A percentile compares a stretch with the other conserved stretches of the same genome.
Evolutionary conservation across 2,797 vertebrate genomes (phyloP).

Genomic region (Syngnathus rostellatus): DNA sequence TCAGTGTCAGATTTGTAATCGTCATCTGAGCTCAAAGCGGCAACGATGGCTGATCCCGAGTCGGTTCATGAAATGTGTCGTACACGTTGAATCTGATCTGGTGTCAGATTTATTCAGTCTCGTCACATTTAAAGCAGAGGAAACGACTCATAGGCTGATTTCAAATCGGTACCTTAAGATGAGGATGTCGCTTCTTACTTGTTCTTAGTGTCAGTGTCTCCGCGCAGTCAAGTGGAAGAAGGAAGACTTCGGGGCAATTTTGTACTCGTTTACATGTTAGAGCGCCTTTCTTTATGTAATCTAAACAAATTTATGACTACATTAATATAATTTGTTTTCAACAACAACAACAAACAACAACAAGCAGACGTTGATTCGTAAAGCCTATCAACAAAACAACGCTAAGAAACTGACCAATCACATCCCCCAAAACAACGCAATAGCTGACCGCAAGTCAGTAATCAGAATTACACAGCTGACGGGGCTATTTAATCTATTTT

Average conservation of each 20-base stretch:
- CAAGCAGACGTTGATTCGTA: neutral
- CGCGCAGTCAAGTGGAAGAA: neutral
- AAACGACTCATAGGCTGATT: constrained; percentile 9
- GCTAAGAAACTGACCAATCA: too few relatives aligned
- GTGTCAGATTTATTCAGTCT: neutral
- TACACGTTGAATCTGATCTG: neutral
- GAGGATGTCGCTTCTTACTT: neutral
- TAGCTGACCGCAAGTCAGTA: neutral
- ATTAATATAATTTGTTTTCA: neutral
- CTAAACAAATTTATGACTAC: neutral
- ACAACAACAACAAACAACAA: neutral
- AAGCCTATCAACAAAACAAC: too few relatives aligned
- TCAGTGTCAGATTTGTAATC: constrained; percentile 14
- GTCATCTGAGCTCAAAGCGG: fast-evolving
- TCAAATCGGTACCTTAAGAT: neutral
- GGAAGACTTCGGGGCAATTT: neutral
- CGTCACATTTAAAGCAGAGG: neutral
- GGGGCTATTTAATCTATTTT: neutral
- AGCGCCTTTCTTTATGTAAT: neutral
- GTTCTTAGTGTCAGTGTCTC: neutral
- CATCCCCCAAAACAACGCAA: neutral
- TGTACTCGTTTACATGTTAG: too few relatives aligned
- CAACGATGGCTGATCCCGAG: constrained; percentile 6
- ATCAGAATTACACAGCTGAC: neutral
- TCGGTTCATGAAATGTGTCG: neutral